Evolutionary conservation across 53 echinoderm and acorn worm genomes (phyloP).

Genomic region (Arbacia lixula): DNA sequence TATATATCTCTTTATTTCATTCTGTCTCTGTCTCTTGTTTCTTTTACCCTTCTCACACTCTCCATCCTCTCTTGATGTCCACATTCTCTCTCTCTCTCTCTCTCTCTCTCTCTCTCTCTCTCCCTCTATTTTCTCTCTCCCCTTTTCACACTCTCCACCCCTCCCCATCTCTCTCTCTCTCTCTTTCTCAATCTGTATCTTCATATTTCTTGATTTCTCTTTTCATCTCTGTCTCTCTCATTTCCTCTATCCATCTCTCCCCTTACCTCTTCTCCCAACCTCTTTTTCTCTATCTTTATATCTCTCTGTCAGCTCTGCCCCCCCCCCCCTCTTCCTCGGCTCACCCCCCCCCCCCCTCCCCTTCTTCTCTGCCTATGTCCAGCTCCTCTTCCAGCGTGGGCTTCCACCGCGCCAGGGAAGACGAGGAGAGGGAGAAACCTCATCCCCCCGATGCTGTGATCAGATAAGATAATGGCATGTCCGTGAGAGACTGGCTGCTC

Average conservation of each 20-base stretch:
- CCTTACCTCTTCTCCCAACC: background rate
- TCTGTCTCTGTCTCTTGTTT: background rate
- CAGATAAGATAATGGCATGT: constrained; percentile 38
- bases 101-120: background rate
- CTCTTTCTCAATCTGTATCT: too few relatives aligned
- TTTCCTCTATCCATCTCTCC: background rate
- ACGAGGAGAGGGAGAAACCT: constrained; percentile 32
- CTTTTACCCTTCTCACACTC: background rate
- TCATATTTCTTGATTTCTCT: background rate
- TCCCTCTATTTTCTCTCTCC: background rate
- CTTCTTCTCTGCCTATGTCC: too few relatives aligned
- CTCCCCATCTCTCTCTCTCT: too few relatives aligned
- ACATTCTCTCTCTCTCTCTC: background rate
- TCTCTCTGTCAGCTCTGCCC: background rate
- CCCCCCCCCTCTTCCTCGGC: background rate
- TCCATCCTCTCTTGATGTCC: background rate
- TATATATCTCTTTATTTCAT: background rate
- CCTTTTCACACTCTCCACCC: background rate
- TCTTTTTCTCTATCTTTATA: constrained; percentile 2
- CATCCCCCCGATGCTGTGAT: constrained; percentile 47
- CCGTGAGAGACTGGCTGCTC: constrained; percentile 32
- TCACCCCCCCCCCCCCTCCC: background rate
- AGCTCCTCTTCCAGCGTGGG: constrained; percentile 4
- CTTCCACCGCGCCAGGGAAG: background rate
- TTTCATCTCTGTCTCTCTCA: background rate